These are phyloP conservation scores for Ctena decussata DNA, from an alignment of 2,888 invertebrate species.

Conservation along the genomic window DNA sequence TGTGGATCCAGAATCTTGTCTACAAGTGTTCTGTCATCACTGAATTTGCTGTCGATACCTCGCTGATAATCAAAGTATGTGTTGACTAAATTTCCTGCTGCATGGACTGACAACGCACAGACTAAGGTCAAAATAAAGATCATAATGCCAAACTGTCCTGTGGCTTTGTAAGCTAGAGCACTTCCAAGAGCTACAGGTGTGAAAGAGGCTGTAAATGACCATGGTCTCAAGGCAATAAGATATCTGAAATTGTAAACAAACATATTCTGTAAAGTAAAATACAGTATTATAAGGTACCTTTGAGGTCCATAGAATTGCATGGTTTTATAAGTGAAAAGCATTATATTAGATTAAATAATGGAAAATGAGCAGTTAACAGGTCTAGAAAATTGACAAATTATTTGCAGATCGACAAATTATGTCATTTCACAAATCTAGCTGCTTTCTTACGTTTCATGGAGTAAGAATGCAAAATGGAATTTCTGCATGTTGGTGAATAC, in stretches of 20 bases:
- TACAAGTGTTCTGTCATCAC: conserved; percentile 97
- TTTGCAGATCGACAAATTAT: no score
- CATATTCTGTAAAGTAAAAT: no score
- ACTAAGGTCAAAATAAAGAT: conserved; percentile 93
- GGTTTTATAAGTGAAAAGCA: no score
- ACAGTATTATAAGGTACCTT: no score
- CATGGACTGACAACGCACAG: conserved; percentile 96
- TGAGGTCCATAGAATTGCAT: no score
- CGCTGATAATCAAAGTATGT: conserved; percentile 98
- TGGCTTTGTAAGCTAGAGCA: conserved; percentile 94
- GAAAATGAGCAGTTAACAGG: no score
- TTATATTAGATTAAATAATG: no score
- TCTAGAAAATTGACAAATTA: no score
- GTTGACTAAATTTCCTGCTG: conserved; percentile 98
- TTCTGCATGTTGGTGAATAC: no score
- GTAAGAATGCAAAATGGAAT: no score
- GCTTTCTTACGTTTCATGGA: no score
- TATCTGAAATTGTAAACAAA: conserved; percentile 75
- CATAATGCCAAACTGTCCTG: conserved; percentile 91
- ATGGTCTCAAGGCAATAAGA: conserved; percentile 93
- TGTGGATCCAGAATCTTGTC: conserved; percentile 95
- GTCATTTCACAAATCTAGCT: no score
- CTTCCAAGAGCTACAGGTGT: conserved; percentile 97
- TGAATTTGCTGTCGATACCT: conserved; percentile 94
- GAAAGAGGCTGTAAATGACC: conserved; percentile 97